These are phyloP conservation scores for Macropodus opercularis DNA, from an alignment of 2,797 vertebrate genomes.

Conservation along the genomic window DNA sequence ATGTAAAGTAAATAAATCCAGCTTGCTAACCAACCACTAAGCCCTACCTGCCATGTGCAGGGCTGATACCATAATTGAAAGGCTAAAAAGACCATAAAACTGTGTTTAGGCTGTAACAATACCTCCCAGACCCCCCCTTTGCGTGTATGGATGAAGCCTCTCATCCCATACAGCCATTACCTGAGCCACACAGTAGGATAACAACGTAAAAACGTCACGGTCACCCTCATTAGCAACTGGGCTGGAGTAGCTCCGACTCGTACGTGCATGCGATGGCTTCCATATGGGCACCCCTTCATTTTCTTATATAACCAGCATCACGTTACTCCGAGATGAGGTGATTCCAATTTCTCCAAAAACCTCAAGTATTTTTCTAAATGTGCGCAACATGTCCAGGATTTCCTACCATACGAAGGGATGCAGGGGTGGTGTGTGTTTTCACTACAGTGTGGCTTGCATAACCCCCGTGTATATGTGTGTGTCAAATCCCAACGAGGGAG, in stretches of 20 bases:
- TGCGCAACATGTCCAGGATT: conserved; percentile 81
- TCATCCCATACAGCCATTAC: conserved; percentile 66
- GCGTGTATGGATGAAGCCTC: conserved; percentile 59
- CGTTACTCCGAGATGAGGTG: conserved; percentile 75
- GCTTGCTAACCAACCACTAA: conserved; percentile 56
- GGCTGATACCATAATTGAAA: conserved; percentile 65
- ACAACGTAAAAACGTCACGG: conserved; percentile 78
- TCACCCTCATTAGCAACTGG: conserved; percentile 77
- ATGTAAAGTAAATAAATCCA: conserved; percentile 68
- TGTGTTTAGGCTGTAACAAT: conserved; percentile 72
- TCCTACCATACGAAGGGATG: conserved; percentile 76
- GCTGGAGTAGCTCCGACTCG: conserved; percentile 63
- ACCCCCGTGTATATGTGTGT: conserved; percentile 40
- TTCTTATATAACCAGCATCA: conserved; percentile 78
- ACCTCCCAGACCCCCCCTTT: conserved; percentile 50
- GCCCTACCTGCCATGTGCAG: conserved; percentile 58
- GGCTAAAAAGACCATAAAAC: conserved; percentile 59
- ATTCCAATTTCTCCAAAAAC: conserved; percentile 80
- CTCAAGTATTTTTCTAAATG: conserved; percentile 82
- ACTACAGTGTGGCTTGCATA: conserved; percentile 55
- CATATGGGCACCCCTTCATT: conserved; percentile 77
- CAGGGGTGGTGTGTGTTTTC: conserved; percentile 72
- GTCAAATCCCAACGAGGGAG: conserved; percentile 39
- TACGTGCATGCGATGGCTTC: conserved; percentile 74
- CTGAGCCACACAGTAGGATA: conserved; percentile 78